Evolutionary conservation across 2,113 vertebrate genomes (phyloP).

Genomic region (Poeciliopsis turrubarensis): DNA sequence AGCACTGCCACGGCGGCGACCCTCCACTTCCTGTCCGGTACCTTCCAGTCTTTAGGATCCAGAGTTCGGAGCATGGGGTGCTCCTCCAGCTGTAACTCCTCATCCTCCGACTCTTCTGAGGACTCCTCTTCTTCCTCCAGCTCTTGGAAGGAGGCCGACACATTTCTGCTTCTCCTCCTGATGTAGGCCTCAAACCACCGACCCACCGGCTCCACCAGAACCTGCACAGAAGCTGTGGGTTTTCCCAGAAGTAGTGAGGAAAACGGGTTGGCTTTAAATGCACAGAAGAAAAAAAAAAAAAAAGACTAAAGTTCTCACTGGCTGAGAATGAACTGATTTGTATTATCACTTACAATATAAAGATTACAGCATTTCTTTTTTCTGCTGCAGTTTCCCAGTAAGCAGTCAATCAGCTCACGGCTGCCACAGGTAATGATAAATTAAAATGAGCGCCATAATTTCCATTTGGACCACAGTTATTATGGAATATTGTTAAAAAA

Average conservation of each 20-base stretch:
- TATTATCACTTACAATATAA: neutral
- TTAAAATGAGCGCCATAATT: too few species aligned
- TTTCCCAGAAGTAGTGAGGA: neutral
- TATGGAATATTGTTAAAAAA: too few species aligned
- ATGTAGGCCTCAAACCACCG: conserved; percentile 98
- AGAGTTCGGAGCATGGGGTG: conserved; percentile 94
- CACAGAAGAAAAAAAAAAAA: neutral
- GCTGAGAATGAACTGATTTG: neutral
- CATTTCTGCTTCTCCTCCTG: conserved; percentile 91
- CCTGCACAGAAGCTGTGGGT: conserved; percentile 86
- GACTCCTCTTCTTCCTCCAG: conserved; percentile 95
- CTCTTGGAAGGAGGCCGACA: conserved; percentile 96
- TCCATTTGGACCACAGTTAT: too few species aligned
- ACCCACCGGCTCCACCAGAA: conserved; percentile 94
- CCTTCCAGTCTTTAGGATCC: conserved; percentile 99
- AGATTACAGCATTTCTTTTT: too few species aligned
- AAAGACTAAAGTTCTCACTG: neutral
- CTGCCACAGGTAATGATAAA: too few species aligned
- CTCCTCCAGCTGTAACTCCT: conserved; percentile 94
- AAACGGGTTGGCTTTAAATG: neutral
- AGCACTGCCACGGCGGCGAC: too few species aligned
- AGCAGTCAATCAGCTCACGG: too few species aligned
- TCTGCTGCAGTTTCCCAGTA: too few species aligned
- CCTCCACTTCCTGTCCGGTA: conserved; percentile 41
- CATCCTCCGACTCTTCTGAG: conserved; percentile 94